Percentiles rank a stretch among this genome's conserved stretches.
Conservation (phyloP, 2,888 invertebrate genomes). For the Embidobia sp. region DNA sequence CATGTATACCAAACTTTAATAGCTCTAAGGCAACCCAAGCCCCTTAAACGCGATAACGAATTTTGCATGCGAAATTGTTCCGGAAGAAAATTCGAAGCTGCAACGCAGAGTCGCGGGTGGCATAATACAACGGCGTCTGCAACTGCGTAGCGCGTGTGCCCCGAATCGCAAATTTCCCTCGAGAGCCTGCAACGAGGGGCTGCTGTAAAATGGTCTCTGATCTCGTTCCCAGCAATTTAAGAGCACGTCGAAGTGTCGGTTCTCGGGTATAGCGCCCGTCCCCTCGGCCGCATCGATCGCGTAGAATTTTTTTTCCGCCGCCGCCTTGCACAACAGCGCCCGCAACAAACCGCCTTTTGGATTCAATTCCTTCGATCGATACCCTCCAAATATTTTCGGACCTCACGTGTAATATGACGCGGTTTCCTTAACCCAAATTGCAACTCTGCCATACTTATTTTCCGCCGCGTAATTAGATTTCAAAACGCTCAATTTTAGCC, state of each 20-base stretch:
- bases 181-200: slow-evolving; percentile 39
- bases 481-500: slow-evolving; percentile 12
- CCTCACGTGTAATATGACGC: not conserved
- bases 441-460: slow-evolving; percentile 25
- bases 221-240: slow-evolving; percentile 39
- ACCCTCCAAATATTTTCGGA: slow-evolving; percentile 13
- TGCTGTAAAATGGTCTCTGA: slow-evolving; percentile 39
- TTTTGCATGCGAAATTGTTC: slow-evolving; percentile 1
- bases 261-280: not conserved
- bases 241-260: slow-evolving; percentile 25
- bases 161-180: slow-evolving; percentile 49
- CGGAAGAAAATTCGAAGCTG: slow-evolving; percentile 2
- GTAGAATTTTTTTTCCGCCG: no score
- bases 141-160: slow-evolving; percentile 28
- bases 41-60: slow-evolving; percentile 1
- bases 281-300: no score
- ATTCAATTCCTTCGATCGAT: slow-evolving; percentile 30
- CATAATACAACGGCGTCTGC: slow-evolving; percentile 36
- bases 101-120: slow-evolving; percentile 8
- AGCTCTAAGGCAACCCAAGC: no score
- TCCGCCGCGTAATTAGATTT: slow-evolving; percentile 11
- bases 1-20: no score
- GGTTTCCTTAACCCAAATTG: slow-evolving; percentile 43
- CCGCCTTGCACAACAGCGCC: no score
- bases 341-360: not conserved